Base-by-base conservation (phyloP, 1,140 invertebrate species). In the Drosophila melanica region DNA sequence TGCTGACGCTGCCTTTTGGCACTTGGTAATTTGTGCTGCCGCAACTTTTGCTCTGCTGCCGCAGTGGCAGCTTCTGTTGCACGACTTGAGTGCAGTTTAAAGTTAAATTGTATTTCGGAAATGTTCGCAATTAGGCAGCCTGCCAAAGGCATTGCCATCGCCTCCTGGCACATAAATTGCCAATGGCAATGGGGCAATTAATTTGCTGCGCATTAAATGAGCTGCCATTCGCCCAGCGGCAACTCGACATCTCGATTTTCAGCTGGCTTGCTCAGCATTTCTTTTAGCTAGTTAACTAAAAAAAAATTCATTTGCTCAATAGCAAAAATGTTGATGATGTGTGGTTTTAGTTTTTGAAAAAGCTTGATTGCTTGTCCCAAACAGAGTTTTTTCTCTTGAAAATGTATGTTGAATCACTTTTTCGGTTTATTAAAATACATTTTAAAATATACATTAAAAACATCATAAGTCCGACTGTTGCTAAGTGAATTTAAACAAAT, bases 101-200 rank as follows among this genome's bases (percentile, higher is more conserved):
- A 87, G 79, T 87, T 89, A 87, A 87, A 87, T 87, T 89, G 84
- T 84, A 87, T 87, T 87, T 87, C 72, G 75, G 84, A 89, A 89
- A 87, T 87, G 85, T 77, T 87, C 79, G 84, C 85, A 87, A 87
- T 87, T 89, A 87, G 84, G 84, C 84, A 87, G 79, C 71, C 79
- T 87, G 84, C 84, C 82, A 87, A 86, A 89, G 79, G 82, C 84
- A 70, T 67, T 39, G 44, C 55, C 42, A 41, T 42, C 48, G 64
- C 70, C 60, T 14, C 11, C 65, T 58, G 45, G 68, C 79, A 64
- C 75, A 84, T 48, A 60, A 85, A 85, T 81, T 87, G 82, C 81
- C 81, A 79, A 82, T 86, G 75, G 81, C 81, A 86, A 72, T 86
- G 82, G 82, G 82, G 81, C 81, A 85, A 85, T 85, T 85, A 86